Evolutionary conservation across 2,113 vertebrate genomes (phyloP).

Genomic region (Lepisosteus osseus): DNA sequence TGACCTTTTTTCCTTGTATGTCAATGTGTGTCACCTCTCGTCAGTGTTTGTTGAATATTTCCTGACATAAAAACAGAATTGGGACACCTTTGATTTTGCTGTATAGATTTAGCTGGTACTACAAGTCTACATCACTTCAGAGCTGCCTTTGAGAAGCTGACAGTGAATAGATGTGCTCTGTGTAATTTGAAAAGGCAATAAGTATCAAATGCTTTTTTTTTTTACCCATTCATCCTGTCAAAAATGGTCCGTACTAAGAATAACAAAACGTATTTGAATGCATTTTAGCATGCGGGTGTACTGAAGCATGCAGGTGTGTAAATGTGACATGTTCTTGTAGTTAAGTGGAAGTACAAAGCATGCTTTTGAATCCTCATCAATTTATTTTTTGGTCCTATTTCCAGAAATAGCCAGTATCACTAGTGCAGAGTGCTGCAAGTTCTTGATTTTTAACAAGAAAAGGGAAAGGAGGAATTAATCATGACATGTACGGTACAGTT

Average conservation of each 20-base stretch:
- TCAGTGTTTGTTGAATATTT: constrained; percentile 2
- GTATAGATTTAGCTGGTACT: neutral
- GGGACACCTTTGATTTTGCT: neutral
- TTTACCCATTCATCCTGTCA: neutral
- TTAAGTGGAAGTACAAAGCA: no score
- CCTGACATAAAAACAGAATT: neutral
- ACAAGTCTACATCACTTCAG: neutral
- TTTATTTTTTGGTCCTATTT: no score
- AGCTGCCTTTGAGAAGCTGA: constrained; percentile 1
- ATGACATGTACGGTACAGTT: no score
- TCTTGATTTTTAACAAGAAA: no score
- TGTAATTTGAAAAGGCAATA: constrained; percentile 14
- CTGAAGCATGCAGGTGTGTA: no score
- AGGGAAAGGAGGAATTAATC: no score
- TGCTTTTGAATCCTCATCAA: no score
- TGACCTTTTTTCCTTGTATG: neutral
- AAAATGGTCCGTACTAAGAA: neutral
- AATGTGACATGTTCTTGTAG: no score
- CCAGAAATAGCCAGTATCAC: no score
- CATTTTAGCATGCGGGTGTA: neutral
- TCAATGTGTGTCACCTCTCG: neutral
- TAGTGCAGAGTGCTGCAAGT: no score
- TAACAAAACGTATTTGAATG: neutral
- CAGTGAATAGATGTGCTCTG: constrained; percentile 2
- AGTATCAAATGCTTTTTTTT: neutral